These are phyloP conservation scores for Drosophila guanche DNA, from an alignment of 1,140 invertebrate species.

Conservation along the genomic window DNA sequence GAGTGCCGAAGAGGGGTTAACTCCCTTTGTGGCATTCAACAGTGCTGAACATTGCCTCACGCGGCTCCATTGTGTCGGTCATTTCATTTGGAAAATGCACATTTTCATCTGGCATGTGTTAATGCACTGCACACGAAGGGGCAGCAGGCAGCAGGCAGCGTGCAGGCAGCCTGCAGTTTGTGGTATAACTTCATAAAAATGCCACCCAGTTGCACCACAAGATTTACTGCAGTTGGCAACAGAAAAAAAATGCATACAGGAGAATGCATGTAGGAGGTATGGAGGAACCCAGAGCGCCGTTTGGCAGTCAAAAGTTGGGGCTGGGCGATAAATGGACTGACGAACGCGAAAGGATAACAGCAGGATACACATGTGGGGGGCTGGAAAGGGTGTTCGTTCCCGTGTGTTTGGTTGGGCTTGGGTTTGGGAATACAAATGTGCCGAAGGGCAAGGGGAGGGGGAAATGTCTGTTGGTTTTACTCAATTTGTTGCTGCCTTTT, in stretches of 20 bases:
- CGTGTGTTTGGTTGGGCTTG: constrained; percentile 7
- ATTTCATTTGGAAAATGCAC: constrained; percentile 35
- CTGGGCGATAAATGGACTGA: constrained; percentile 52
- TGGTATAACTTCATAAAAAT: constrained; percentile 58
- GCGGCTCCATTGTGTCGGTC: neutral
- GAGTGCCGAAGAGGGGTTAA: no score
- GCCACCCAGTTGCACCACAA: constrained; percentile 44
- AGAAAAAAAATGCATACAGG: neutral
- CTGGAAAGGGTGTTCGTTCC: neutral
- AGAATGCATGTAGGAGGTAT: neutral
- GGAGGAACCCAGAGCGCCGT: constrained; percentile 18
- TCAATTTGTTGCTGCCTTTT: constrained; percentile 47
- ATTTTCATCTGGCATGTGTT: constrained; percentile 36
- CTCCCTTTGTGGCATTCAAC: no score
- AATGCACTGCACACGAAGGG: constrained; percentile 8
- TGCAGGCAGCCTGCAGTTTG: constrained; percentile 23
- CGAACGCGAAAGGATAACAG: constrained; percentile 57
- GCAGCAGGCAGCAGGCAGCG: neutral
- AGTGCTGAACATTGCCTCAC: neutral
- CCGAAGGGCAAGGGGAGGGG: neutral
- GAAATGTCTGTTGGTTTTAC: constrained; percentile 40
- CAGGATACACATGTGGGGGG: constrained; percentile 2
- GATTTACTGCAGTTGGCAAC: constrained; percentile 35
- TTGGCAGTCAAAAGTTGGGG: constrained; percentile 44
- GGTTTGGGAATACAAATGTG: constrained; percentile 48